These are phyloP conservation scores for Anguilla pacifica DNA, from an alignment of 2,797 vertebrate species.

Conservation along the genomic window DNA sequence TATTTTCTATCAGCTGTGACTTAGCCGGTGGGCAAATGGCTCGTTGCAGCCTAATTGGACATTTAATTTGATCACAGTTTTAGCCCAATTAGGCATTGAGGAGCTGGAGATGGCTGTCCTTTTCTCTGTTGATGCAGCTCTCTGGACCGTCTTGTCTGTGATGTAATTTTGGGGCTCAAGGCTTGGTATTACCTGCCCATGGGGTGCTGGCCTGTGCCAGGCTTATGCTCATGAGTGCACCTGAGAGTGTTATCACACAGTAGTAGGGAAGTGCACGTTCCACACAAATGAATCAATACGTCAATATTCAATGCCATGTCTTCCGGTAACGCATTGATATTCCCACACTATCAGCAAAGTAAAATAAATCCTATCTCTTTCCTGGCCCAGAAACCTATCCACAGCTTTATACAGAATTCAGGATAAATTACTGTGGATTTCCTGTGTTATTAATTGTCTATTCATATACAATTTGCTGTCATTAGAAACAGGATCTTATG, in stretches of 20 bases:
- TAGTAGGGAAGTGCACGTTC: background rate
- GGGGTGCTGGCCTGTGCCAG: background rate
- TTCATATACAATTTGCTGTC: background rate
- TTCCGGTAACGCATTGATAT: background rate
- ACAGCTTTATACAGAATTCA: background rate
- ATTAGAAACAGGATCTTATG: background rate
- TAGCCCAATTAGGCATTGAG: constrained; percentile 80
- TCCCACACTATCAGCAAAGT: background rate
- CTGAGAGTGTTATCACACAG: background rate
- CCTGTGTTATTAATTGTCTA: background rate
- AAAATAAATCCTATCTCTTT: background rate
- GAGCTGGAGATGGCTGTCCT: constrained; percentile 47
- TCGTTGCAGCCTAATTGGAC: constrained; percentile 82
- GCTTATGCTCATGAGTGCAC: background rate
- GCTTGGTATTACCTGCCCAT: background rate
- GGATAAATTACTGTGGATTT: background rate
- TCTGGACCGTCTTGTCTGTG: constrained; percentile 71
- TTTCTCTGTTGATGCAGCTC: constrained; percentile 31
- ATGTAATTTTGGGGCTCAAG: constrained; percentile 63
- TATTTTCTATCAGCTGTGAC: constrained; percentile 75
- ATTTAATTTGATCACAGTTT: constrained; percentile 87
- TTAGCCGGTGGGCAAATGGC: constrained; percentile 76
- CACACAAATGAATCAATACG: background rate
- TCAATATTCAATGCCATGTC: background rate
- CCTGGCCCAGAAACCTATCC: background rate